phyloP scores from a whole-genome alignment of 2,797 vertebrate species.

The Typhlichthys eigenmanni region DNA sequence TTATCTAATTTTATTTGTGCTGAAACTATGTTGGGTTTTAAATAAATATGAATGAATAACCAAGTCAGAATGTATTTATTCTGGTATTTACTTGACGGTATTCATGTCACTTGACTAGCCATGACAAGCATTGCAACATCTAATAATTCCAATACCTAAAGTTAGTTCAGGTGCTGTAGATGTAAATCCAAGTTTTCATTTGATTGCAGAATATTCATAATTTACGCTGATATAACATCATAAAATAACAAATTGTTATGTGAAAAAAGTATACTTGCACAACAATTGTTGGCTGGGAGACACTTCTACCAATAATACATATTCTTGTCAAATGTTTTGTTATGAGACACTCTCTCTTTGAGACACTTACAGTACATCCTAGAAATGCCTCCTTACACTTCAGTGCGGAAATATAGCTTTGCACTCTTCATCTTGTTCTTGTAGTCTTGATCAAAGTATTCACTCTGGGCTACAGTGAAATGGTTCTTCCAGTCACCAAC shows the following conservation, averaged over 20 bases:
- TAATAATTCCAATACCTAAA: no score
- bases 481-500: slow-evolving; percentile 76
- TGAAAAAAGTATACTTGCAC: no score
- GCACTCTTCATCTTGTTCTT: slow-evolving; percentile 53
- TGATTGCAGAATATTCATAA: no score
- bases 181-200: no score
- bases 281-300: no score
- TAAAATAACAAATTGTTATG: no score
- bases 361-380: not conserved
- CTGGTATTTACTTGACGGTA: not conserved
- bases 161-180: no score
- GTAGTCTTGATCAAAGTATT: slow-evolving; percentile 66
- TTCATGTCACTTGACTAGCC: not conserved
- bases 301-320: no score
- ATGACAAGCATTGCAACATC: no score
- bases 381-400: slow-evolving; percentile 16
- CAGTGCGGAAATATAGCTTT: slow-evolving; percentile 32
- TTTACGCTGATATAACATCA: no score
- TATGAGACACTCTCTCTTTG: not conserved
- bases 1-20: slow-evolving; percentile 56
- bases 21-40: slow-evolving; percentile 66
- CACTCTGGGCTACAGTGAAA: slow-evolving; percentile 61
- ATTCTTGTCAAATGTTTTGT: not conserved
- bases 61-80: slow-evolving; percentile 2
- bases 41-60: slow-evolving; percentile 66